Conservation (phyloP, 2,888 invertebrate species). For the Xanthia togata region DNA sequence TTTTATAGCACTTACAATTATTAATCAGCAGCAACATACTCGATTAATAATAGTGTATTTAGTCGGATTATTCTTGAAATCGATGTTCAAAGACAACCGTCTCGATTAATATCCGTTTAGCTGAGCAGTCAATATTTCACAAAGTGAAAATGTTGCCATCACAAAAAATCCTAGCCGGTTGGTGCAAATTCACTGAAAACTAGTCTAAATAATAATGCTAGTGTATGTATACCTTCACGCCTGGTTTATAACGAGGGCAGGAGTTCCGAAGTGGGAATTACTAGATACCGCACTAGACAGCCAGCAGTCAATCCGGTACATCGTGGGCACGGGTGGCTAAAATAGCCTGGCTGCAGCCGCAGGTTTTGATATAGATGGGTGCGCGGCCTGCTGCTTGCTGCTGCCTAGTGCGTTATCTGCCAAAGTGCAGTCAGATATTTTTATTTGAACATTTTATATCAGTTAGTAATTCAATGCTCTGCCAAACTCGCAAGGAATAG, state of each 20-base stretch:
- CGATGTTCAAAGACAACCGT: slow-evolving; percentile 44
- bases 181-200: slow-evolving; percentile 61
- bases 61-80: slow-evolving; percentile 43
- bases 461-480: slow-evolving; percentile 56
- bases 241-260: slow-evolving; percentile 62
- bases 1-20: slow-evolving; percentile 62
- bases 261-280: slow-evolving; percentile 58
- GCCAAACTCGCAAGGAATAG: slow-evolving; percentile 61
- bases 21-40: slow-evolving; percentile 42
- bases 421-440: slow-evolving; percentile 64
- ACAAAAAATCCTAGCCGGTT: slow-evolving; percentile 47
- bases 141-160: slow-evolving; percentile 56
- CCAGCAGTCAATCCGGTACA: slow-evolving; percentile 58
- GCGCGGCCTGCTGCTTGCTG: slow-evolving; percentile 63
- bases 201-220: slow-evolving; percentile 65
- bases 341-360: slow-evolving; percentile 64
- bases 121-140: slow-evolving; percentile 45
- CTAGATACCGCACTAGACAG: slow-evolving; percentile 66
- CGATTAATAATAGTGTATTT: slow-evolving; percentile 7
- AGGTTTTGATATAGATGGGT: slow-evolving; percentile 61
- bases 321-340: slow-evolving; percentile 58
- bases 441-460: slow-evolving; percentile 60
- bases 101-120: slow-evolving; percentile 49
- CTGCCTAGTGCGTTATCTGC: slow-evolving; percentile 64
- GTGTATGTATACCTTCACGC: slow-evolving; percentile 61